Conservation (phyloP, 2,797 vertebrate species). For the Pelobates cultripes region DNA sequence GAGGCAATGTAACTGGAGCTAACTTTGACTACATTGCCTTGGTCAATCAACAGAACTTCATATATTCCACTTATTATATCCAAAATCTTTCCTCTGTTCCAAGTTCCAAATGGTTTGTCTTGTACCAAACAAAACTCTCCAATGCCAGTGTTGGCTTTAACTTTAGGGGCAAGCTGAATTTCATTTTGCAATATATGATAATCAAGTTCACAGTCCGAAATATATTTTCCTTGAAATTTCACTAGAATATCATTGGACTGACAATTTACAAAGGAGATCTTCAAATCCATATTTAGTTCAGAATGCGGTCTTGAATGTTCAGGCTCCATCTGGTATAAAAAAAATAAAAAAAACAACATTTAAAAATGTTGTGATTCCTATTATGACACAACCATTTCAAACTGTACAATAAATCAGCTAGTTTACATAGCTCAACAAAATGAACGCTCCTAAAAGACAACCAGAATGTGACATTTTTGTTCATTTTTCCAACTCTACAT, state of each 20-base stretch:
- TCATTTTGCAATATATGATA: slow-evolving; percentile 86
- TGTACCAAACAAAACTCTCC: slow-evolving; percentile 87
- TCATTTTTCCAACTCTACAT: too few relatives aligned
- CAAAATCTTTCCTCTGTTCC: slow-evolving; percentile 89
- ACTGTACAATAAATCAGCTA: too few relatives aligned
- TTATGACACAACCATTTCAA: too few relatives aligned
- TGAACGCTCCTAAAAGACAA: too few relatives aligned
- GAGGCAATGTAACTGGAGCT: slow-evolving; percentile 69
- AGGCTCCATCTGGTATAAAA: slow-evolving; percentile 72
- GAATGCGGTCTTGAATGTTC: slow-evolving; percentile 56
- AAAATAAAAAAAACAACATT: slow-evolving; percentile 36
- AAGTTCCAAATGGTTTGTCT: slow-evolving; percentile 76
- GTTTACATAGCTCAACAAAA: too few relatives aligned
- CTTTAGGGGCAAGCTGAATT: slow-evolving; percentile 82
- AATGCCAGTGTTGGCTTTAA: slow-evolving; percentile 63
- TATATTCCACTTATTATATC: slow-evolving; percentile 67
- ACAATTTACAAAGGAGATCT: slow-evolving; percentile 81
- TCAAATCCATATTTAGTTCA: slow-evolving; percentile 77
- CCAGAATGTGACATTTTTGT: too few relatives aligned
- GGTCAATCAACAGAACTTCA: slow-evolving; percentile 84
- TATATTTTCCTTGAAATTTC: slow-evolving; percentile 83
- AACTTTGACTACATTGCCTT: slow-evolving; percentile 78
- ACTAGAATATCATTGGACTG: slow-evolving; percentile 77
- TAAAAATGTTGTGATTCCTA: too few relatives aligned
- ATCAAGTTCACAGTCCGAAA: slow-evolving; percentile 80